Conservation (phyloP, 1,140 invertebrate species). For the honey bee (Apis mellifera) region DNA sequence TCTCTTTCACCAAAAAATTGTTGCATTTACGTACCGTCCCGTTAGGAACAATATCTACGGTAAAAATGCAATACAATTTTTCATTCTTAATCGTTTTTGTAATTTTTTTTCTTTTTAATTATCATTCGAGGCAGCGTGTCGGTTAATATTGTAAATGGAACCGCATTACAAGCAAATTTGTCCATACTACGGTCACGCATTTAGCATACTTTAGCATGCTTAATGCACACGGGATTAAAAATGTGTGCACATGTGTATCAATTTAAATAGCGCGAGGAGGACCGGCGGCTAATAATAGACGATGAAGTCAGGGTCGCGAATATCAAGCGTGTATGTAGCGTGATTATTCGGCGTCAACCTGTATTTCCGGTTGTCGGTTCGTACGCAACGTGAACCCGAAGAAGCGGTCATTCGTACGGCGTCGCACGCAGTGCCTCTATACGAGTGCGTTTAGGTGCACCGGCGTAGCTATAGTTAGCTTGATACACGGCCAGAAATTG, state of each 20-base stretch:
- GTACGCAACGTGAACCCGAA: slow-evolving; percentile 39
- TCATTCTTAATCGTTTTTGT: neutral
- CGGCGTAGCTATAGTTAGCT: slow-evolving; percentile 63
- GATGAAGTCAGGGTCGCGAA: slow-evolving; percentile 36
- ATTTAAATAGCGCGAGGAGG: neutral
- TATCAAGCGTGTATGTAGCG: neutral
- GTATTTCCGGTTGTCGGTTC: slow-evolving; percentile 44
- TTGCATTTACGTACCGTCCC: neutral
- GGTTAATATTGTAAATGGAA: neutral
- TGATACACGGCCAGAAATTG: slow-evolving; percentile 65
- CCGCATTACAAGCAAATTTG: neutral
- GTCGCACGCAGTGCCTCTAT: slow-evolving; percentile 2
- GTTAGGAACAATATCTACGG: neutral
- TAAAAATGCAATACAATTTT: no score
- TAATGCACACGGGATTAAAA: neutral
- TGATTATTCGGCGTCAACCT: slow-evolving; percentile 41
- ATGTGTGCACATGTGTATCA: neutral
- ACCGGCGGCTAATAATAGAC: slow-evolving; percentile 5
- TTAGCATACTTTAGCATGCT: neutral
- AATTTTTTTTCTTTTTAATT: neutral
- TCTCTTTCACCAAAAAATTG: neutral
- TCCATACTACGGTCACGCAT: neutral
- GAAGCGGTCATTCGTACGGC: slow-evolving; percentile 41
- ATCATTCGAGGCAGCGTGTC: neutral
- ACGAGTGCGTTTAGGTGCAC: slow-evolving; percentile 45